These are phyloP conservation scores for Neotoxoptera formosana DNA, from an alignment of 1,140 invertebrate genomes.

Conservation along the genomic window DNA sequence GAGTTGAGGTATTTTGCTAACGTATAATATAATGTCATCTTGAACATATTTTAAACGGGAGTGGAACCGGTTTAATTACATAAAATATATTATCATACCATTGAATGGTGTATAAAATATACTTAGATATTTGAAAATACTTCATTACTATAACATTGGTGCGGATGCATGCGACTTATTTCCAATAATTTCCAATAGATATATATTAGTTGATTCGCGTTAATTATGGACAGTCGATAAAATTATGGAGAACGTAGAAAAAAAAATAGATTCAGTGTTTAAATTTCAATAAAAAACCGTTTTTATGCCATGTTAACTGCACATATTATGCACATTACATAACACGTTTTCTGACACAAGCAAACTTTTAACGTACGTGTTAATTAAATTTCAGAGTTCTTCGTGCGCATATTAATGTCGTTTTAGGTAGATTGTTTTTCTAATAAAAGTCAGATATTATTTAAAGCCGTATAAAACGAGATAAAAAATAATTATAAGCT, in stretches of 20 bases:
- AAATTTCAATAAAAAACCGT: neutral
- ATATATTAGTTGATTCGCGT: neutral
- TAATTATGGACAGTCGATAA: neutral
- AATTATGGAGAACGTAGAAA: neutral
- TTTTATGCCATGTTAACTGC: neutral
- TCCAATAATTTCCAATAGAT: neutral
- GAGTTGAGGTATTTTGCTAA: neutral
- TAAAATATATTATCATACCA: neutral
- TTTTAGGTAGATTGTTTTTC: neutral
- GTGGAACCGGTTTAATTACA: conserved; percentile 33
- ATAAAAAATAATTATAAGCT: neutral
- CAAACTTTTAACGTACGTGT: neutral
- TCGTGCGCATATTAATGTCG: neutral
- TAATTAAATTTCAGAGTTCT: neutral
- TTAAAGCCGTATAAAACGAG: neutral
- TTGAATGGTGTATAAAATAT: neutral
- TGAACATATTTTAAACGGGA: neutral
- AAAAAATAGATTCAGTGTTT: neutral
- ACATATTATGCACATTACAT: neutral
- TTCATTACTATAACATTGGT: neutral
- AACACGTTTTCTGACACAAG: neutral
- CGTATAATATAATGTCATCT: neutral
- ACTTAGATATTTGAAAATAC: neutral
- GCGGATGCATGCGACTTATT: neutral
- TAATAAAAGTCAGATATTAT: neutral